Conservation (phyloP, 2,888 invertebrate species). For the Amphipoea lucens region DNA sequence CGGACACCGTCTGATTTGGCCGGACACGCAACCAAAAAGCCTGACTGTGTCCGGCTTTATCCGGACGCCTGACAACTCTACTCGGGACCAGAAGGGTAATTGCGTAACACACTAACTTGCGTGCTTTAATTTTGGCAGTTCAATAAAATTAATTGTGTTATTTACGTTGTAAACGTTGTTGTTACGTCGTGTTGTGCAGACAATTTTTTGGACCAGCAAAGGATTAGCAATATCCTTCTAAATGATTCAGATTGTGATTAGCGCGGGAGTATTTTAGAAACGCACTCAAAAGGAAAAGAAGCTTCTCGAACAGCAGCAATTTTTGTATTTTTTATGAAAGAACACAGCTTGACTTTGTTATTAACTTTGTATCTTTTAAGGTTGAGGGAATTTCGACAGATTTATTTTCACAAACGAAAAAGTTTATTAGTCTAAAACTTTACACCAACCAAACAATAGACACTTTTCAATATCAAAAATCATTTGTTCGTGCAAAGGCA, state of each 20-base stretch:
- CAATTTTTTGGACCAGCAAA: no score
- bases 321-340: neutral
- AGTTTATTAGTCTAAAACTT: neutral
- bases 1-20: no score
- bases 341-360: neutral
- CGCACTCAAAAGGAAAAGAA: neutral
- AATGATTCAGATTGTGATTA: neutral
- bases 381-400: neutral
- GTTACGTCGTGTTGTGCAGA: no score
- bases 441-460: neutral
- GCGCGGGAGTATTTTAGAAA: neutral
- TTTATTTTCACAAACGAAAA: neutral
- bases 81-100: neutral
- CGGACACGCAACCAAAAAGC: no score
- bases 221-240: no score
- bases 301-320: neutral
- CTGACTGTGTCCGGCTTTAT: no score
- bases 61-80: no score
- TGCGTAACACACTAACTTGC: no score
- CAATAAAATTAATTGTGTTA: no score
- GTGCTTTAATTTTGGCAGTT: no score
- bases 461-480: neutral
- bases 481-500: neutral
- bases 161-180: no score
- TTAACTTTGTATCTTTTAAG: neutral